Evolutionary conservation across 1,140 invertebrate species (phyloP), one percentile per base, ranked within the genome.

Genomic region (Leucophenga varia): DNA sequence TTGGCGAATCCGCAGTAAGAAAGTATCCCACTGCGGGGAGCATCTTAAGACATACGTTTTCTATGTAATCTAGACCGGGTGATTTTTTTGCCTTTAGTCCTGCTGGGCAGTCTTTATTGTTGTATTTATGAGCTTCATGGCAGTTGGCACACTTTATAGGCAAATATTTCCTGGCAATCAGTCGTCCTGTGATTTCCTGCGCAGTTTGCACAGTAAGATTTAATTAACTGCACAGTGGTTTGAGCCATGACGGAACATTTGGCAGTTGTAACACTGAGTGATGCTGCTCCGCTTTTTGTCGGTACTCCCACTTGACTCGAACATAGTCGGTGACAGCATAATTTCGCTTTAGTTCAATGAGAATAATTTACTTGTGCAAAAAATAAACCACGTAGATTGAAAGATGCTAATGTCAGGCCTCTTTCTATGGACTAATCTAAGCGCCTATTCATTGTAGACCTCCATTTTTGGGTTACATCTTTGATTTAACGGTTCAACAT

Each of bases 361-460:
- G 31, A 18, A 34, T 35, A 17, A 35, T 44, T 16, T 31, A 44
- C 36, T 44, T 44, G 13, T 31, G 34, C 18, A 14, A 13, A 31
- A 35, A 44, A 35, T 44, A 44, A 18, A 44, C 42, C 42, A 44
- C 42, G 42, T 44, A 44, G 12, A 35, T n/a, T 3, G 25, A 13
- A 43, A 30, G 4, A 19, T 14, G 10, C n/a, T 14, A 20, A 22
- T 44, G 42, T 35, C 36, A n/a, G 30, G 42, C 28, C 31, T 18
- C 19, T 44, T 44, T n/a, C 31, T 5, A 22, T 35, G 28, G 10
- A 44, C 31, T 18, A 44, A 20, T 21, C 36, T 44, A 9, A 44
- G n/a, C 30, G 17, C 36, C 42, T n/a, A 19, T 25, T 17, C 42
- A 44, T 20, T 35, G 30, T 9, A 44, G 42, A 20, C 32, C 43